These are phyloP conservation scores for Micrasema minimum DNA, from an alignment of 1,140 invertebrate species.

Conservation along the genomic window DNA sequence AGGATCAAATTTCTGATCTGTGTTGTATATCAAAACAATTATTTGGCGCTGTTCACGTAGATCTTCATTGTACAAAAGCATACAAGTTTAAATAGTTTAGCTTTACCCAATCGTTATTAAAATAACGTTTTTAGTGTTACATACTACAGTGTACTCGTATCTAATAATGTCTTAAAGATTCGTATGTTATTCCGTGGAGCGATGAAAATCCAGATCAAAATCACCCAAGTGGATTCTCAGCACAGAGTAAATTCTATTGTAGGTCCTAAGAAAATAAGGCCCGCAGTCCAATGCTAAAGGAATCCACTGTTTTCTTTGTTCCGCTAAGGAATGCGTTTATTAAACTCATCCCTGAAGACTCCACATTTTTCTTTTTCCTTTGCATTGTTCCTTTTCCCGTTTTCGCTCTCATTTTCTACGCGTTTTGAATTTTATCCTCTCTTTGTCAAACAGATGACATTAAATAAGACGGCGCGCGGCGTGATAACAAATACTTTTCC, in stretches of 20 bases:
- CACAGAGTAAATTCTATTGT: slow-evolving; percentile 2
- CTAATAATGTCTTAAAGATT: no score
- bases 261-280: slow-evolving; percentile 1
- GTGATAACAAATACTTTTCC: not conserved
- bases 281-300: not conserved
- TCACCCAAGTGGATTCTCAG: not conserved
- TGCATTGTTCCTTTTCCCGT: slow-evolving; percentile 5
- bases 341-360: slow-evolving; percentile 22
- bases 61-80: no score
- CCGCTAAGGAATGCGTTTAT: slow-evolving; percentile 29
- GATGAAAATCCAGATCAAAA: not conserved
- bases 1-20: no score
- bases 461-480: not conserved
- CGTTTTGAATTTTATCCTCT: not conserved
- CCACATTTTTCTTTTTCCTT: slow-evolving; percentile 1
- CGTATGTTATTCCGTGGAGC: no score
- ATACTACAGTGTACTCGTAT: no score
- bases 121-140: no score
- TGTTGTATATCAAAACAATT: no score
- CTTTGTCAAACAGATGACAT: slow-evolving; percentile 17
- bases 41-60: no score
- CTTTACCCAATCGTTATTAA: no score
- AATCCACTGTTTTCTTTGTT: slow-evolving; percentile 31
- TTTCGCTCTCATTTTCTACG: slow-evolving; percentile 7
- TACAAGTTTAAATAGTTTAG: no score